A percentile compares a stretch with the other conserved stretches of the same genome.
These are phyloP conservation scores for Stenolophus ochropezus DNA, from an alignment of 2,888 invertebrate genomes.

Conservation along the genomic window DNA sequence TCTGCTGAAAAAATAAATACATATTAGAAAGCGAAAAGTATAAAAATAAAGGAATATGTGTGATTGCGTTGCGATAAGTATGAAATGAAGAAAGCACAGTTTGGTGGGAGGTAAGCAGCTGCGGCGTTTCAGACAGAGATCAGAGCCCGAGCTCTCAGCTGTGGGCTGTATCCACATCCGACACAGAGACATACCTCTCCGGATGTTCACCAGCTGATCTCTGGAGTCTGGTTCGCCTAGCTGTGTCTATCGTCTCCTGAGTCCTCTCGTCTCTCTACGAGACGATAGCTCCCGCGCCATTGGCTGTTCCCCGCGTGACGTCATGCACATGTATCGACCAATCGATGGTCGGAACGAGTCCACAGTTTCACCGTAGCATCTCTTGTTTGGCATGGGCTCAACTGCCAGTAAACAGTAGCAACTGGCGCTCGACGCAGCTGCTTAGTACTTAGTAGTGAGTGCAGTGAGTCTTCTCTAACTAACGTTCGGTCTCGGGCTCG, in stretches of 20 bases:
- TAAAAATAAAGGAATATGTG: too few relatives aligned
- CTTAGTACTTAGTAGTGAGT: conserved; percentile 11
- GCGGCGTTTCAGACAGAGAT: not conserved
- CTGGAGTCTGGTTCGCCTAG: conserved; percentile 9
- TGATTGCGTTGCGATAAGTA: too few relatives aligned
- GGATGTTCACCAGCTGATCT: conserved; percentile 45
- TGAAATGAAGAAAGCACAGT: too few relatives aligned
- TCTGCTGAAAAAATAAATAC: too few relatives aligned
- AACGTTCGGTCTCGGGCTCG: not conserved
- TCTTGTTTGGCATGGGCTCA: conserved; percentile 70
- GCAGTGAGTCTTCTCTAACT: not conserved
- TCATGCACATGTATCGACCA: conserved; percentile 71
- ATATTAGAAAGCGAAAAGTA: too few relatives aligned
- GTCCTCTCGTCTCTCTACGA: conserved; percentile 66
- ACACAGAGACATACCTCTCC: not conserved
- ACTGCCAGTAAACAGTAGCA: conserved; percentile 58
- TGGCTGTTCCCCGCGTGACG: conserved; percentile 70
- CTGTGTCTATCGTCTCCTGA: conserved; percentile 4
- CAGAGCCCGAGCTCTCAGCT: conserved; percentile 15
- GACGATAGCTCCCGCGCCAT: conserved; percentile 68
- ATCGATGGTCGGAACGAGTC: conserved; percentile 69
- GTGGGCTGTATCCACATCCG: not conserved
- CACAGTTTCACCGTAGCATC: conserved; percentile 69
- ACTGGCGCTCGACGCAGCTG: conserved; percentile 3
- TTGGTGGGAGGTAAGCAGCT: conserved; percentile 2